A percentile compares a stretch with the other conserved stretches of the same genome.
Evolutionary conservation across 2,113 vertebrate species (phyloP).

Genomic region (Pelodiscus sinensis): DNA sequence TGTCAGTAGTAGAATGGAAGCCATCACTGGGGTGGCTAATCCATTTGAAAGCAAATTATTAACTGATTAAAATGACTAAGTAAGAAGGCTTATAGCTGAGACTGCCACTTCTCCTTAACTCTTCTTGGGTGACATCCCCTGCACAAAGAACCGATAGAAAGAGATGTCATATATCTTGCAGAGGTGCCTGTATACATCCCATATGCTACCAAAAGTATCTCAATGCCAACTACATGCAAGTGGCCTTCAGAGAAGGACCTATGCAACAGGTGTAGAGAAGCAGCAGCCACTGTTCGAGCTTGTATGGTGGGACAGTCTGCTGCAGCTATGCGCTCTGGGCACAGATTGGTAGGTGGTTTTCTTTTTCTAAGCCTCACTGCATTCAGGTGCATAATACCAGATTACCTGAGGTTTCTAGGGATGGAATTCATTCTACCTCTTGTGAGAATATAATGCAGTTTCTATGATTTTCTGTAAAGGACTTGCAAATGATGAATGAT

Average conservation of each 20-base stretch:
- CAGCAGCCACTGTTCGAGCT: neutral
- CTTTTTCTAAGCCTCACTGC: neutral
- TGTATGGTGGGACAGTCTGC: neutral
- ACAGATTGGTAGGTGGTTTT: neutral
- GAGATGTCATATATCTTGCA: accelerated
- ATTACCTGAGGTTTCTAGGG: neutral
- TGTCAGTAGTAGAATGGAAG: neutral
- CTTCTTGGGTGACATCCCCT: neutral
- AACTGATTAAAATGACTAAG: neutral
- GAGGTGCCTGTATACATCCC: accelerated
- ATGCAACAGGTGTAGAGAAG: neutral
- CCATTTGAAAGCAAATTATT: neutral
- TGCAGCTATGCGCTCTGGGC: neutral
- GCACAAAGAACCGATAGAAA: accelerated
- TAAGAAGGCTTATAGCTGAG: neutral
- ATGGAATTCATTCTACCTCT: accelerated
- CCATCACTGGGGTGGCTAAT: neutral
- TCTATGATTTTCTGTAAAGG: neutral
- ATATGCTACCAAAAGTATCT: accelerated
- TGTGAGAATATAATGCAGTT: neutral
- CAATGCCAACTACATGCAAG: neutral
- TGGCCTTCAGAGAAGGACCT: neutral
- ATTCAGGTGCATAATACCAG: neutral
- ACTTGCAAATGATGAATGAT: neutral
- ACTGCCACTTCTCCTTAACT: neutral